Percentiles rank a stretch among this genome's conserved stretches.
phyloP scores from a whole-genome alignment of 2,888 invertebrate species.

The Blastobasis lacticolella region DNA sequence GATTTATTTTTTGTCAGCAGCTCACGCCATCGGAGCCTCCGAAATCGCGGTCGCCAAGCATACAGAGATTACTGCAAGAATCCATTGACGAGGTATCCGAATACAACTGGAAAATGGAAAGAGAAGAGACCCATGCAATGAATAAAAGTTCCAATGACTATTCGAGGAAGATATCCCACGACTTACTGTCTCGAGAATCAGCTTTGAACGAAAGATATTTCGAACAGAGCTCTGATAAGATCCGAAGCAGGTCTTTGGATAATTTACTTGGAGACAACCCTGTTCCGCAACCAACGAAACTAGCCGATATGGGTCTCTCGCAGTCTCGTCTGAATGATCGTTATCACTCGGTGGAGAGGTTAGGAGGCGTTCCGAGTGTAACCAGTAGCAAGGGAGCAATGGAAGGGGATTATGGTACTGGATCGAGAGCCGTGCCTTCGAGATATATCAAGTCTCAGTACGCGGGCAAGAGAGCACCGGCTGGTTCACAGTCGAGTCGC shows the following conservation, averaged over 20 bases:
- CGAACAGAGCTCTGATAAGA: conserved; percentile 81
- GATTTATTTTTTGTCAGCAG: conserved; percentile 22
- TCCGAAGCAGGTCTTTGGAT: conserved; percentile 85
- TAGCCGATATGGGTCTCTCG: conserved; percentile 85
- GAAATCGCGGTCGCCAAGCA: conserved; percentile 63
- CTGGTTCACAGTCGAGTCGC: conserved; percentile 90
- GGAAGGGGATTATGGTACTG: conserved; percentile 81
- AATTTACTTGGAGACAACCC: conserved; percentile 84
- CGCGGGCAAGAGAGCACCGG: conserved; percentile 84
- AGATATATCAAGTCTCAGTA: conserved; percentile 90
- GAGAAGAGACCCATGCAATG: conserved; percentile 35
- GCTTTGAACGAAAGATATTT: conserved; percentile 93
- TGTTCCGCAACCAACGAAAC: conserved; percentile 73
- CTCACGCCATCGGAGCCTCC: conserved; percentile 82
- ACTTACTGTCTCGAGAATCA: conserved; percentile 85
- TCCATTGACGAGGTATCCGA: conserved; percentile 60
- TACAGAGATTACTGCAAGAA: conserved; percentile 60
- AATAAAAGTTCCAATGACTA: conserved; percentile 29
- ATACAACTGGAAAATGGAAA: conserved; percentile 63
- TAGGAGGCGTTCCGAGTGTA: conserved; percentile 77
- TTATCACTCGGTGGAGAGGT: conserved; percentile 88
- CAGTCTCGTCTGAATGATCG: conserved; percentile 90
- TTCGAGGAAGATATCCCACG: conserved; percentile 81
- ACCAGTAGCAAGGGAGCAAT: conserved; percentile 74
- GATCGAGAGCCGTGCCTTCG: conserved; percentile 72